A percentile compares a stretch with the other conserved stretches of the same genome.
Conservation (phyloP, 2,113 vertebrate species). For the Bubo blakistoni region DNA sequence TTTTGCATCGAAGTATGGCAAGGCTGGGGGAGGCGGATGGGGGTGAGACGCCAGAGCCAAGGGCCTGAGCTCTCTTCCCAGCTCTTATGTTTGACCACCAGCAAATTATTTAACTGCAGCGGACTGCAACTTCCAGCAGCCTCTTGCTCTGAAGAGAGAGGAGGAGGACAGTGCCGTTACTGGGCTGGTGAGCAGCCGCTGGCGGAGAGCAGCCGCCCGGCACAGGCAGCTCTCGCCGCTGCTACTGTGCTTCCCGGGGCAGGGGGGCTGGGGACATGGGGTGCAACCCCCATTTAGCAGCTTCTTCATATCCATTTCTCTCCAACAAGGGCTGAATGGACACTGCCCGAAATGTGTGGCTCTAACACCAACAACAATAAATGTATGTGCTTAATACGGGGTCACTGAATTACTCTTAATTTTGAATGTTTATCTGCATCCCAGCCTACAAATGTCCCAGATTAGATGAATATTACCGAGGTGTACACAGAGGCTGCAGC, state of each 20-base stretch:
- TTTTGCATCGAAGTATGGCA: neutral
- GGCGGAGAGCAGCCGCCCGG: neutral
- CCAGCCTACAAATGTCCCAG: neutral
- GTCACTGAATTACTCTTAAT: neutral
- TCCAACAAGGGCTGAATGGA: neutral
- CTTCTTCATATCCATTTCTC: neutral
- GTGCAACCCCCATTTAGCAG: neutral
- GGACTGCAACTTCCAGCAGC: neutral
- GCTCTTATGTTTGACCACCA: neutral
- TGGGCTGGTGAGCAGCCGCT: fast-evolving
- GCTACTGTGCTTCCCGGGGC: neutral
- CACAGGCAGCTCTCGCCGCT: neutral
- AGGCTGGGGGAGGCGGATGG: neutral
- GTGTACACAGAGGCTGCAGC: neutral
- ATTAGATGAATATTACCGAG: neutral
- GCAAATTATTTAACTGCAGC: neutral
- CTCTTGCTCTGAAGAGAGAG: neutral
- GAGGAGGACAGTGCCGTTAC: neutral
- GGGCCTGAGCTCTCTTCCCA: neutral
- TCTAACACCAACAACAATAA: neutral
- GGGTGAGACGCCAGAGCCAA: neutral
- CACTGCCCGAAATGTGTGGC: neutral
- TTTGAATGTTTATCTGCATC: neutral
- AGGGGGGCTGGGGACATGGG: fast-evolving
- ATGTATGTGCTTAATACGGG: fast-evolving